Base-by-base conservation (phyloP, 1,140 invertebrate species). In the Anastatus disparis region DNA sequence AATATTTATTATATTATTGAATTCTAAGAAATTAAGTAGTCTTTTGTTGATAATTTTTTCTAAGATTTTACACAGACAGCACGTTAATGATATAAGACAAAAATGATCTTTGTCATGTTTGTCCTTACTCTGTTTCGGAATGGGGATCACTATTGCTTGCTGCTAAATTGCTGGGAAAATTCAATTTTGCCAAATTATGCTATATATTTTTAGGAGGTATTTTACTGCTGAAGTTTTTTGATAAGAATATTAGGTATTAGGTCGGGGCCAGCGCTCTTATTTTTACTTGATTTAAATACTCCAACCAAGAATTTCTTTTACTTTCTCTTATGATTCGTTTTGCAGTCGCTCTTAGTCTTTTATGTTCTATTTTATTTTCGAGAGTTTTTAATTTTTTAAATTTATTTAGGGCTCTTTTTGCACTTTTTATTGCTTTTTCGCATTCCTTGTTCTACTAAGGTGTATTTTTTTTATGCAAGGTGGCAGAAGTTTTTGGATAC, bases 121-220 rank as follows among this genome's bases (percentile, higher is more conserved):
- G 8, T 71, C 35, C 73, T 86, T 85, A 9, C 72, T 72, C 2
- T 75, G 76, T 75, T 85, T 85, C 3, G 55, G 74, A 20, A 85
- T 78, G 1, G 77, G 66, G 22, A 83, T 78, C 3, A 82, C 71
- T 9, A 73, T 78, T 1, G 79, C 78, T 10, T 74, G 56, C 72
- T 83, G 82, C 78, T 78, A 83, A 13, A 9, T 26, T 0, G n/a
- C 31, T 8, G 79, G 77, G 46, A 81, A 80, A 38, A 70, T 26
- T 17, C 55, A 26, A 0, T 74, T 55, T 52, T 55, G 20, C 12
- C 81, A 48, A 8, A 75, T 70, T n/a, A 71, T 44, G 56, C 80
- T 81, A 44, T 77, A 74, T 6, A 82, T 66, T 22, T 66, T 40
- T 2, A 53, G 3, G 77, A 40, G 20, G 67, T 15, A 55, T 2